These are phyloP conservation scores for Manacus vitellinus DNA, from an alignment of 2,113 vertebrate species.

Conservation along the genomic window DNA sequence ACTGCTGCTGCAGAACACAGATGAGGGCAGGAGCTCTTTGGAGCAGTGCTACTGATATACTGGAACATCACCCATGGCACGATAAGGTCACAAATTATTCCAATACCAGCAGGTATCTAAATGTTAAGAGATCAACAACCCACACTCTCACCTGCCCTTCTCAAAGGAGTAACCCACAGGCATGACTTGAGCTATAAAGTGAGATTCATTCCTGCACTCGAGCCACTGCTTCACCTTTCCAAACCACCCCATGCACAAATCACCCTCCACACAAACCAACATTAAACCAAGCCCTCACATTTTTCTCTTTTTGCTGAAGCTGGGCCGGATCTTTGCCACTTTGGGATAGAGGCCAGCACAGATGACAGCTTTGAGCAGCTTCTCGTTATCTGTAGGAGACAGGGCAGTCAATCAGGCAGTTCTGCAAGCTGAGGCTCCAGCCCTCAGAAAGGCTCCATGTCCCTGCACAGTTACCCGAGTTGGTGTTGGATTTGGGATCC, in stretches of 20 bases:
- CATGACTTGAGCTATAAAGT: not conserved
- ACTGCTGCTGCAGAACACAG: not conserved
- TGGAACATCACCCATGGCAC: not conserved
- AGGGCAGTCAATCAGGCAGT: not conserved
- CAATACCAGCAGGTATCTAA: not conserved
- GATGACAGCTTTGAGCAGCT: slow-evolving; percentile 96
- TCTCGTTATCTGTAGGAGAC: slow-evolving; percentile 88
- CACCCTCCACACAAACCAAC: not conserved
- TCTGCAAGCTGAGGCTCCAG: not conserved
- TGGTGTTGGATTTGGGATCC: slow-evolving; percentile 90
- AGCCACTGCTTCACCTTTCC: not conserved
- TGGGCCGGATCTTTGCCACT: slow-evolving; percentile 92
- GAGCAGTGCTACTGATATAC: not conserved
- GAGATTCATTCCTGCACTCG: not conserved
- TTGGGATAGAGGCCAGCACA: slow-evolving; percentile 97
- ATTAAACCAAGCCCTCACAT: slow-evolving; percentile 80
- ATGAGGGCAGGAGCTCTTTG: not conserved
- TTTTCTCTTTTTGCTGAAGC: slow-evolving; percentile 88
- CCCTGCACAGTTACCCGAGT: slow-evolving; percentile 81
- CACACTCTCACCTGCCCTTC: not conserved
- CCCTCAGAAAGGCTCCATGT: not conserved
- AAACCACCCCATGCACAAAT: not conserved
- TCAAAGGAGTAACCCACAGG: not conserved
- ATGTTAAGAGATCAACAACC: not conserved
- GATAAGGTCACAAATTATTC: not conserved